Conservation (phyloP, 1,140 invertebrate species). For the Trichogramma pretiosum region DNA sequence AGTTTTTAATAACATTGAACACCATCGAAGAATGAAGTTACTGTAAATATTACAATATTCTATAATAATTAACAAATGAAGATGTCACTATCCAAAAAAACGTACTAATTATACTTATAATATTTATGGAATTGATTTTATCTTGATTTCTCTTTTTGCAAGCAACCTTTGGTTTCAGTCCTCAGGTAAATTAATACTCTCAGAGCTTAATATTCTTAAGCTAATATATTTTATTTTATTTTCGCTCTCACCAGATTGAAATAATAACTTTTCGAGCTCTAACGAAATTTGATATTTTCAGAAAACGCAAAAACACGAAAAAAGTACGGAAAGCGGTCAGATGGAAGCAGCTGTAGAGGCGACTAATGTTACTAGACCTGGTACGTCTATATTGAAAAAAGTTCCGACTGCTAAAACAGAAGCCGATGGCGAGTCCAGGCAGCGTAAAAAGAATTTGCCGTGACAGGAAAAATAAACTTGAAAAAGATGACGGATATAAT, state of each 20-base stretch:
- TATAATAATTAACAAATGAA: too few species aligned
- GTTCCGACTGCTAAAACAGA: not conserved
- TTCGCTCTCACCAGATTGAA: not conserved
- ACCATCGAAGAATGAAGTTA: too few species aligned
- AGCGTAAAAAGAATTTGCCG: not conserved
- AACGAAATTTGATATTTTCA: conserved; percentile 7
- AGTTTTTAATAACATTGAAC: too few species aligned
- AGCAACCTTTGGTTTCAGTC: conserved; percentile 6
- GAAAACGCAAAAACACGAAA: conserved; percentile 6
- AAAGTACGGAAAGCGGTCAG: conserved; percentile 11
- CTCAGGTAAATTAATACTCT: conserved; percentile 11
- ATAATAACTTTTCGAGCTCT: not conserved
- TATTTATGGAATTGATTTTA: too few species aligned
- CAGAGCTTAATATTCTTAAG: not conserved
- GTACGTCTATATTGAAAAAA: conserved; percentile 8
- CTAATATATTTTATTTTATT: not conserved
- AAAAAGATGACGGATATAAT: not conserved
- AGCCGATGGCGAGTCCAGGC: not conserved
- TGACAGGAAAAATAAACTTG: not conserved
- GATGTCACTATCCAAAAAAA: too few species aligned
- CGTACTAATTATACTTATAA: too few species aligned
- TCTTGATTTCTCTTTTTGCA: conserved; percentile 1
- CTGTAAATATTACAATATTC: too few species aligned
- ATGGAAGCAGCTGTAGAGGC: conserved; percentile 10
- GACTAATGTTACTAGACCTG: conserved; percentile 4